Base-by-base conservation (phyloP, 2,888 invertebrate species). In the Ochlodes sylvanus region DNA sequence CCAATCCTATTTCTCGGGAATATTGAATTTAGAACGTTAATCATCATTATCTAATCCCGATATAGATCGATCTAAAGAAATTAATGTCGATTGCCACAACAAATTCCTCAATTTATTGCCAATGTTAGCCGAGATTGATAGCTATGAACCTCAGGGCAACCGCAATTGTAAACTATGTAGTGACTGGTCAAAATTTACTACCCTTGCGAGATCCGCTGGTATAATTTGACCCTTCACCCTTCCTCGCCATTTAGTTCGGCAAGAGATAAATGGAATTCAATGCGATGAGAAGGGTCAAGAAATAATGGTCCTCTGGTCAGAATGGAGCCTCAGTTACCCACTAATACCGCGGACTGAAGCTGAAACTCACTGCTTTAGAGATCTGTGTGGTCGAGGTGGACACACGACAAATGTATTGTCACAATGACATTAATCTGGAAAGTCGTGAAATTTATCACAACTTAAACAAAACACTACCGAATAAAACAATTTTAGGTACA, bases 131-230 rank as follows among this genome's bases (percentile, higher is more conserved):
- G 9, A 57, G 63, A 63, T 63, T 63, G 62, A 68, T 63, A 50
- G 38, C 32, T 52, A 38, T 15, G 41, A 47, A 47, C 47, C 50
- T 32, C 32, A 72, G 71, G 65, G 71, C 65, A 73, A 75, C 76
- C 76, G 67, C 80, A 80, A 77, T 80, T 79, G 78, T 83, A 82
- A 81, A 81, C 77, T 77, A 72, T 44, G 70, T 72, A 76, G 72
- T 76, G 80, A 78, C 78, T 77, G 72, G 65, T 60, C 70, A 73
- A 77, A 80, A 85, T 85, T 85, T 84, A 85, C 77, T 81, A 77
- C 72, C 58, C 65, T 63, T 73, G 57, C 67, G 54, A 62, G 64
- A 61, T 58, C 34, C 38, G 63, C 84, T 68, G 66, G 0, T 60
- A 54, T 60, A 69, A 50, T 58, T 14, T 63, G 68, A 55, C 50